Evolutionary conservation across 2,113 vertebrate genomes (phyloP), one percentile per base, ranked within the genome.

Genomic region (Pelobates fuscus): DNA sequence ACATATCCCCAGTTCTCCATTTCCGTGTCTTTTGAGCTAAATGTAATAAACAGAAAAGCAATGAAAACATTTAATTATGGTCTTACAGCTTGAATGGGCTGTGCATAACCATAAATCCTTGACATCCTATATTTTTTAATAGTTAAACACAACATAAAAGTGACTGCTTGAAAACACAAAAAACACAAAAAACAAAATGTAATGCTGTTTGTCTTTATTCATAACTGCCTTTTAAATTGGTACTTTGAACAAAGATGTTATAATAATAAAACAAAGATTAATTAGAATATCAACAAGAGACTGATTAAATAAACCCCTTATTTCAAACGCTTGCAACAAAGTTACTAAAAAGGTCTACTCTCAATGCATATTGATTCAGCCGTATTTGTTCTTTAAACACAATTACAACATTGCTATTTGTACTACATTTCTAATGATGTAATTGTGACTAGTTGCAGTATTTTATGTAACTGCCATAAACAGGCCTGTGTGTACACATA

Each of bases 181-280:
- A n/a, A n/a, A n/a, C n/a, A n/a, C 10, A 23, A 25, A 70, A 32
- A 32, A 70, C 59, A 23, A 65, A 65, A 2, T 15, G 20, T 58
- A 60, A 60, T 44, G 58, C 24, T 29, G 20, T 25, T 26, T 60
- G 58, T 70, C 29, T 70, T 70, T 60, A 70, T 70, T 60, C 68
- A 44, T 44, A 60, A 60, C 32, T 18, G 29, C 55, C 49, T 44
- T 70, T 58, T 44, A 60, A 70, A 44, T 70, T 70, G 68, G 23
- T 58, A 59, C 68, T 70, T 70, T 70, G 32, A 70, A 70, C 55
- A 70, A 44, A 70, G 32, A 70, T 70, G 62, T 41, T 12, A 65
- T 44, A 60, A 60, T 43, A 70, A 59, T 57, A 41, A 58, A 60
- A n/a, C n/a, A n/a, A 25, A 37, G n/a, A 69, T 54, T 29, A 30